phyloP scores from a whole-genome alignment of 2,888 invertebrate genomes.

The Caenorhabditis imperialis region DNA sequence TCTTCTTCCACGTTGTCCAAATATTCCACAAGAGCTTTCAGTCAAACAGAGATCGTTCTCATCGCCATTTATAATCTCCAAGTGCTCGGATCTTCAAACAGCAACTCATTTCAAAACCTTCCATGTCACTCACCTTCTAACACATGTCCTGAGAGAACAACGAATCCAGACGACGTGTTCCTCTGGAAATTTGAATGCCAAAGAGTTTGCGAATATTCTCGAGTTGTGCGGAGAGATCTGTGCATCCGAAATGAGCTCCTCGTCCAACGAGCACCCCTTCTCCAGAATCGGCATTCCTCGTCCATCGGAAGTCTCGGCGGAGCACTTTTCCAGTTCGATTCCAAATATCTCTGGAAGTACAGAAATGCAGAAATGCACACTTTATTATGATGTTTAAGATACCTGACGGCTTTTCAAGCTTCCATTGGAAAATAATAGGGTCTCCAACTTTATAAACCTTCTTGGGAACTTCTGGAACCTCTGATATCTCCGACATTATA shows the following conservation, averaged over 20 bases:
- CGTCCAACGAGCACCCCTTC: constrained; percentile 47
- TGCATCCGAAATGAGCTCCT: constrained; percentile 43
- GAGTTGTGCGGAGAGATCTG: constrained; percentile 11
- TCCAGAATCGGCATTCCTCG: constrained; percentile 46
- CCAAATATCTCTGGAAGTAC: constrained; percentile 43
- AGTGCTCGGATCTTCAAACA: constrained; percentile 31
- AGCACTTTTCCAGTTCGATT: constrained; percentile 33
- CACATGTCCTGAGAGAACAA: constrained; percentile 32
- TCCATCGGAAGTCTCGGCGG: constrained; percentile 39
- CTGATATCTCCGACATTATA: constrained; percentile 7
- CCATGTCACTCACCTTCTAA: constrained; percentile 12
- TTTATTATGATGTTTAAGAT: background rate
- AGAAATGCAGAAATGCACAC: background rate
- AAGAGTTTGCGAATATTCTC: constrained; percentile 29
- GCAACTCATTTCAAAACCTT: too few species aligned
- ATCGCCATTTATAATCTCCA: constrained; percentile 26
- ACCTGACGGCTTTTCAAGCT: constrained; percentile 22
- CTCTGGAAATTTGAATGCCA: constrained; percentile 48
- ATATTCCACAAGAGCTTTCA: constrained; percentile 9
- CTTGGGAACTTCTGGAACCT: constrained; percentile 6
- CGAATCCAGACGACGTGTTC: constrained; percentile 31
- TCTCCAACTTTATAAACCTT: constrained; percentile 34
- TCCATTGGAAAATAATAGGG: constrained; percentile 45
- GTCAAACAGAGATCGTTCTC: constrained; percentile 20
- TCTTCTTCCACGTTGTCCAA: constrained; percentile 8